Percentiles rank a stretch among this genome's conserved stretches.
Conservation (phyloP, 2,797 vertebrate species). For the Megalops cyprinoides region DNA sequence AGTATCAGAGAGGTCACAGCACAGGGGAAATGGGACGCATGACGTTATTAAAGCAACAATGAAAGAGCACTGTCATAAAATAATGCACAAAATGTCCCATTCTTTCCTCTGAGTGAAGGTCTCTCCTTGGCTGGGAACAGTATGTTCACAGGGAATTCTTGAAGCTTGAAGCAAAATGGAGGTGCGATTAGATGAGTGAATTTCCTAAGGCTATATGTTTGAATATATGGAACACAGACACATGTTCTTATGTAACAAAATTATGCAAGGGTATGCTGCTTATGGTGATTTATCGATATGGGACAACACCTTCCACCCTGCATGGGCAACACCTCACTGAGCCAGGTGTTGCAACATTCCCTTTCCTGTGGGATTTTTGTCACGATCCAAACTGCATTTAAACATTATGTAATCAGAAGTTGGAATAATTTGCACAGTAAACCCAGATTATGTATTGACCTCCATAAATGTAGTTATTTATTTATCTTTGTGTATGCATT, state of each 20-base stretch:
- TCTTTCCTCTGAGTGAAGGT: not conserved
- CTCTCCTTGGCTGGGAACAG: not conserved
- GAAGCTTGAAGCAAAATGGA: not conserved
- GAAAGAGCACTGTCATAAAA: not conserved
- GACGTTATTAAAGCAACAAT: no score
- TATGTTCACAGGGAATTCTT: not conserved
- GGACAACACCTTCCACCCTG: not conserved
- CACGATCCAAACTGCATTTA: no score
- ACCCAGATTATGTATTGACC: no score
- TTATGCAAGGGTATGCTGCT: not conserved
- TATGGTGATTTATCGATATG: not conserved
- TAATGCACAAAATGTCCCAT: not conserved
- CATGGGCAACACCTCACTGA: no score
- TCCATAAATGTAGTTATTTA: no score
- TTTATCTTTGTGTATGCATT: no score
- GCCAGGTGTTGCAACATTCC: not conserved
- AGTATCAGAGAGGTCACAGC: no score
- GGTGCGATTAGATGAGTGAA: not conserved
- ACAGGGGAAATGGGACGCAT: not conserved
- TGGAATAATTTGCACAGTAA: no score
- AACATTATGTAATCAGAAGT: no score
- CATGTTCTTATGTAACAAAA: not conserved
- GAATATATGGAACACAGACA: not conserved
- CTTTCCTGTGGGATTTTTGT: no score
- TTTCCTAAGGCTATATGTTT: not conserved